Conservation (phyloP, 2,797 vertebrate genomes). For the Odontamblyopus lacepedii region DNA sequence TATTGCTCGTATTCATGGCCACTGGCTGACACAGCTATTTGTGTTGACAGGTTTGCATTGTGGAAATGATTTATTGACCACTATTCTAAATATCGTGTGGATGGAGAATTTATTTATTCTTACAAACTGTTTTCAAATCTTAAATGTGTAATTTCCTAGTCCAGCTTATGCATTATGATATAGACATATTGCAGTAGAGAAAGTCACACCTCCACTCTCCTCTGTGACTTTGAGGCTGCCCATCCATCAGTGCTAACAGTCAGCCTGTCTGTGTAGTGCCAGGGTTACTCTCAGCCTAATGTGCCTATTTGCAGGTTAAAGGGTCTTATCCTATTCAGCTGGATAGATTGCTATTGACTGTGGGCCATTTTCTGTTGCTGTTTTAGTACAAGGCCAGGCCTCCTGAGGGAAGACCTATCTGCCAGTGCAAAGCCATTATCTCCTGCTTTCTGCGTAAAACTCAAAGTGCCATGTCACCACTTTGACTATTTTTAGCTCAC, state of each 20-base stretch:
- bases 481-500: constrained; percentile 39
- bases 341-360: constrained; percentile 44
- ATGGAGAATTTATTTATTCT: neutral
- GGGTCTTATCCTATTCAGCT: constrained; percentile 40
- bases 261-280: constrained; percentile 16
- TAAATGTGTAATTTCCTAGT: neutral
- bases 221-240: constrained; percentile 16
- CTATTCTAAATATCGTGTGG: neutral
- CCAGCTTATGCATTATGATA: neutral
- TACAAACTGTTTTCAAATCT: neutral
- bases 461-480: constrained; percentile 36
- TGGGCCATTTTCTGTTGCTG: constrained; percentile 46
- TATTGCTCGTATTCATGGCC: no score
- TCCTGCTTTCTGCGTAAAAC: constrained; percentile 18
- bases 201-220: neutral
- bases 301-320: constrained; percentile 31
- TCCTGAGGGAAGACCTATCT: constrained; percentile 38
- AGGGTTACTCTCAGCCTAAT: constrained; percentile 33
- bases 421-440: constrained; percentile 61
- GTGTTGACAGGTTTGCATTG: no score
- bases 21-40: no score
- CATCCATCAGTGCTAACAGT: constrained; percentile 17
- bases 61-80: neutral
- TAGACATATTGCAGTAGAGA: neutral
- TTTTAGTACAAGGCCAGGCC: constrained; percentile 49